Evolutionary conservation across 2,113 vertebrate species (phyloP).

Genomic region (Bubo scandiacus): DNA sequence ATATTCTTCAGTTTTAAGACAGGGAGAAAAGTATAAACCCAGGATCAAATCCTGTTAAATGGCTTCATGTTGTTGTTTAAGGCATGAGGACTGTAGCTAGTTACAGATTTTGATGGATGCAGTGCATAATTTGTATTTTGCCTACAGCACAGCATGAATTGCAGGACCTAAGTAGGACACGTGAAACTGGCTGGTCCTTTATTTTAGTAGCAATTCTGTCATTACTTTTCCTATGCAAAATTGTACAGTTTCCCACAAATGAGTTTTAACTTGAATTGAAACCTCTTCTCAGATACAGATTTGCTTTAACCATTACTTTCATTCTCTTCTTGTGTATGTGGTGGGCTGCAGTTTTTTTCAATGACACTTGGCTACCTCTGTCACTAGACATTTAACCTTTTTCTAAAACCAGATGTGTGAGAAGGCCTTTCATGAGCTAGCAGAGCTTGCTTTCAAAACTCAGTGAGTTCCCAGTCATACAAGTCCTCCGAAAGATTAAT

Average conservation of each 20-base stretch:
- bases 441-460: constrained; percentile 19
- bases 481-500: constrained; percentile 46
- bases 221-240: background rate
- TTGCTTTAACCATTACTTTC: constrained; percentile 6
- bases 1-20: background rate
- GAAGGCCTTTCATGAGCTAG: background rate
- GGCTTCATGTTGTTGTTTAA: background rate
- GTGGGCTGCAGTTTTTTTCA: background rate
- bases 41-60: background rate
- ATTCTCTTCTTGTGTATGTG: background rate
- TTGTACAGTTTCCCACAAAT: background rate
- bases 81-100: background rate
- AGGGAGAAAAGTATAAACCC: background rate
- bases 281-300: background rate
- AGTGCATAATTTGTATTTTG: background rate
- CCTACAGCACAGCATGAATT: background rate
- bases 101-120: background rate
- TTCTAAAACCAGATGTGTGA: background rate
- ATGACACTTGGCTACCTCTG: background rate
- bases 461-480: background rate
- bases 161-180: background rate
- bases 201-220: background rate
- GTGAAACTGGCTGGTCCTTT: background rate
- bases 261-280: background rate
- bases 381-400: background rate